Evolutionary conservation across 2,113 vertebrate genomes (phyloP).

Genomic region (Bucco capensis): DNA sequence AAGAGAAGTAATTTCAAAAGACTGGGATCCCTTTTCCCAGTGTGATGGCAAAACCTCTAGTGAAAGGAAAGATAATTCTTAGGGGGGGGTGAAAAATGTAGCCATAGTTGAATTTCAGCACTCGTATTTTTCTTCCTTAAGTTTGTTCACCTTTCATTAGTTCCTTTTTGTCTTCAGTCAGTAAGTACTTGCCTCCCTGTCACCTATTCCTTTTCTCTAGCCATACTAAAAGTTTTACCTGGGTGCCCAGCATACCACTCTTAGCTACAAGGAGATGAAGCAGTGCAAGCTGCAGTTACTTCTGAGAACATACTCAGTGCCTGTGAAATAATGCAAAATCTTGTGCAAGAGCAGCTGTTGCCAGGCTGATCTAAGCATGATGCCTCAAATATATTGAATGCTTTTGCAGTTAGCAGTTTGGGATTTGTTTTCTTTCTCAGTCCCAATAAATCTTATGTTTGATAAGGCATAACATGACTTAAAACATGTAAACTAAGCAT

Average conservation of each 20-base stretch:
- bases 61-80: neutral
- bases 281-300: neutral
- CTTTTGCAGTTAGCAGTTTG: neutral
- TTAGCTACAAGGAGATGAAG: neutral
- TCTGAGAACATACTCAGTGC: neutral
- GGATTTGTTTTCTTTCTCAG: neutral
- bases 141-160: neutral
- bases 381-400: neutral
- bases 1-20: neutral
- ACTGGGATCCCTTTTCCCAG: neutral
- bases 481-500: neutral
- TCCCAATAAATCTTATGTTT: neutral
- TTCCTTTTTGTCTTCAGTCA: neutral
- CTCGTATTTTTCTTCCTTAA: neutral
- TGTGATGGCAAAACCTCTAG: neutral
- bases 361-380: neutral
- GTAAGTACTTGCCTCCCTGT: neutral
- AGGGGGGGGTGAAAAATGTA: neutral
- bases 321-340: neutral
- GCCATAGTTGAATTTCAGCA: neutral
- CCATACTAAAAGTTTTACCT: neutral
- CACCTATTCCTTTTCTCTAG: neutral
- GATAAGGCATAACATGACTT: neutral
- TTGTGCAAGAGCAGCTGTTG: neutral
- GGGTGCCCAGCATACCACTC: neutral